Percentiles rank a stretch among this genome's conserved stretches.
Conservation (phyloP, 2,888 invertebrate species). For the Drosophila prostipennis region DNA sequence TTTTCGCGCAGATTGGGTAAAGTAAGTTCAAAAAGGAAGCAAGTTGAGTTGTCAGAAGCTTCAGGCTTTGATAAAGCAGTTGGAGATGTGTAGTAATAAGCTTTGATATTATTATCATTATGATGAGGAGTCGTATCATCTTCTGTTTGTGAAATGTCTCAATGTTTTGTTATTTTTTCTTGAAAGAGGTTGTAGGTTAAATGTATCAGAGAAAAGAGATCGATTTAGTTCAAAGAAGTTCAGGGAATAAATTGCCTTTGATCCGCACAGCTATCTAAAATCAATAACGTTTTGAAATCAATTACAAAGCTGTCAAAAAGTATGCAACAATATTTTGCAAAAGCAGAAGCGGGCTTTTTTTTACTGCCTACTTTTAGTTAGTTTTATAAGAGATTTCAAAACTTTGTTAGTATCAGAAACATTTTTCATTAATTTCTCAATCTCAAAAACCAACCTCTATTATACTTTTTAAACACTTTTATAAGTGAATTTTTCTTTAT, state of each 20-base stretch:
- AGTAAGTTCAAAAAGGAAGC: constrained; percentile 14
- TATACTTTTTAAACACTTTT: too few relatives aligned
- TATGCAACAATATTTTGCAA: too few relatives aligned
- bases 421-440: too few relatives aligned
- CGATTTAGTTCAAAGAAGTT: not conserved
- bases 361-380: too few relatives aligned
- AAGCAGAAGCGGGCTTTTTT: too few relatives aligned
- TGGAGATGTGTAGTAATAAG: constrained; percentile 5
- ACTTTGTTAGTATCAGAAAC: too few relatives aligned
- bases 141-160: constrained; percentile 6
- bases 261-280: not conserved
- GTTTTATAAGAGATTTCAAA: too few relatives aligned
- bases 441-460: too few relatives aligned
- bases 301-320: too few relatives aligned
- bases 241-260: not conserved
- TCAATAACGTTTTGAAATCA: too few relatives aligned
- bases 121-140: not conserved
- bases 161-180: not conserved
- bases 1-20: not conserved
- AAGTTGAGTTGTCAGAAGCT: constrained; percentile 11
- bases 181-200: not conserved
- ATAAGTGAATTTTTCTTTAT: too few relatives aligned
- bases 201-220: not conserved
- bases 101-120: not conserved
- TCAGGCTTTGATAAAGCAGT: constrained; percentile 4